Evolutionary conservation across 2,888 invertebrate genomes (phyloP), one percentile per base, ranked within the genome.

Genomic region (Brachyopa scutellaris): DNA sequence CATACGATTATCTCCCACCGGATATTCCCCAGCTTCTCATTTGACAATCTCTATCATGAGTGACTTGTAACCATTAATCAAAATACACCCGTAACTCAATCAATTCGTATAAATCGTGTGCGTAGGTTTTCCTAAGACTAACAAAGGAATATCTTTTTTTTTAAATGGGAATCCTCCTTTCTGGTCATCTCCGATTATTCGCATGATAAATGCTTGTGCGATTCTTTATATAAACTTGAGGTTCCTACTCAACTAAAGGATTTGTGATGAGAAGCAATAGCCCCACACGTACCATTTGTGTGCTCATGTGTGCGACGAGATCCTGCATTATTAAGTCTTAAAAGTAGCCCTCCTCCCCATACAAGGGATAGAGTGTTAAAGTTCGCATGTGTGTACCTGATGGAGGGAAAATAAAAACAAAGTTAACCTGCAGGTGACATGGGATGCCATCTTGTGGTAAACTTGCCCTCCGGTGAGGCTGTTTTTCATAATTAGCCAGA

Each of bases 401-500:
- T 19, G 8, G 9, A 42, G 19, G 1, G 15, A 38, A 7, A 38
- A 38, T 8, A 38, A 7, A 15, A 38, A 38, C 15, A n/a, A 15
- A 42, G 42, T 42, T 42, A n/a, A 17, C 17, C 19, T 19, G 19
- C 19, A 42, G n/a, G 7, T 42, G 19, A 42, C 42, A 42, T n/a
- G 19, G 42, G 42, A 40, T 40, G 13, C 9, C 38, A 38, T 15
- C 15, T 38, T 9, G n/a, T n/a, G 15, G 21, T 5, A 21, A 42
- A 21, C 45, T 47, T n/a, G 11, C 15, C 17, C 62, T 38, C 11
- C 21, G 9, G 31, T 31, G 19, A 33, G 11, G 33, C 13, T 21
- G 42, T 19, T 26, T 13, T 55, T 42, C 53, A 53, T 55, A 42
- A 67, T 55, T 45, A 45, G 21, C 33, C 33, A 15, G 33, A 31